These are phyloP conservation scores for Psilopogon haemacephalus DNA, from an alignment of 2,113 vertebrate species.

Conservation along the genomic window DNA sequence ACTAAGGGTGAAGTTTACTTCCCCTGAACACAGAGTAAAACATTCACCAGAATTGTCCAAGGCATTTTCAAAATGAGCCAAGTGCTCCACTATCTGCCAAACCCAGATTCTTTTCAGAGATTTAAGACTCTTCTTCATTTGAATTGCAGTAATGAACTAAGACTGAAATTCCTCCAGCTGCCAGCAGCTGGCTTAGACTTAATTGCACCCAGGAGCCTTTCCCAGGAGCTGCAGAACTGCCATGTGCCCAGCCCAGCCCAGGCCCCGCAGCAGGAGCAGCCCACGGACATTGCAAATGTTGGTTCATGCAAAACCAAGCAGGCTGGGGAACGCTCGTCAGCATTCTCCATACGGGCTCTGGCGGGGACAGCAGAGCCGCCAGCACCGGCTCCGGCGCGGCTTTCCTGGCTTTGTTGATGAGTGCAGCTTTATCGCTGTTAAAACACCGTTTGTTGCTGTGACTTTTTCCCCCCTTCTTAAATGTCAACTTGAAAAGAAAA, in stretches of 20 bases:
- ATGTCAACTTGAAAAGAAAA: slow-evolving; percentile 68
- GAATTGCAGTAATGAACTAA: slow-evolving; percentile 37
- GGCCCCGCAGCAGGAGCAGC: neutral
- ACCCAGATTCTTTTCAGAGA: slow-evolving; percentile 8
- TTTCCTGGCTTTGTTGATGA: slow-evolving; percentile 40
- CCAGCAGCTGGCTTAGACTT: slow-evolving; percentile 49
- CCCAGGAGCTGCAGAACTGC: neutral
- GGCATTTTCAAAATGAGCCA: neutral
- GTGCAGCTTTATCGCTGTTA: slow-evolving; percentile 27
- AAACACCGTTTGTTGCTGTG: slow-evolving; percentile 20
- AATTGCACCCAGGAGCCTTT: neutral
- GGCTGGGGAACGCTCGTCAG: neutral
- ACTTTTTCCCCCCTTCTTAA: slow-evolving; percentile 41
- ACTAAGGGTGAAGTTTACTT: neutral
- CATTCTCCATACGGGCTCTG: rapidly evolving
- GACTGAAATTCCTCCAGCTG: slow-evolving; percentile 48
- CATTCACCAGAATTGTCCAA: slow-evolving; percentile 16
- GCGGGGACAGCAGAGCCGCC: neutral
- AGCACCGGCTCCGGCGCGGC: rapidly evolving
- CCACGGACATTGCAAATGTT: neutral
- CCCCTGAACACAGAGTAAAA: neutral
- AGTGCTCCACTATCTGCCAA: neutral
- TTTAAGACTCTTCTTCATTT: slow-evolving; percentile 16
- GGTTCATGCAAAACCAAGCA: neutral
- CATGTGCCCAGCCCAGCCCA: neutral